phyloP scores from a whole-genome alignment of 2,113 vertebrate species.

The Psittacus erithacus region DNA sequence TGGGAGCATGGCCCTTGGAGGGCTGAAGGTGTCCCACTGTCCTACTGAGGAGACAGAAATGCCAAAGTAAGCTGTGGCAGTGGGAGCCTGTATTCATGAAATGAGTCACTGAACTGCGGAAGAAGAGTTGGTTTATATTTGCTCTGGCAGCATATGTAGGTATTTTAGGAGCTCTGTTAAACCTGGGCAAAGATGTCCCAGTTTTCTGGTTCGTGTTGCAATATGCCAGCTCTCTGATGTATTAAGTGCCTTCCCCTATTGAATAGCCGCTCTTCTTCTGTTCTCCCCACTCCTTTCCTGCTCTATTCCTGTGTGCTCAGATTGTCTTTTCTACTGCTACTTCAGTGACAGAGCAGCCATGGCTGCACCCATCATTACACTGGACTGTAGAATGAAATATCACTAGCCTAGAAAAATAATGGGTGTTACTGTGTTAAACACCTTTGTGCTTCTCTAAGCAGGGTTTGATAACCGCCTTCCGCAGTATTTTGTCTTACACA shows the following conservation, averaged over 20 bases:
- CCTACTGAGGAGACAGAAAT: background rate
- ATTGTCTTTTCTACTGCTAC: background rate
- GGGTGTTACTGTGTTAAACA: background rate
- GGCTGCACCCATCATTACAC: background rate
- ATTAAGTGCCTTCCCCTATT: background rate
- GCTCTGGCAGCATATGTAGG: background rate
- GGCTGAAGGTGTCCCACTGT: background rate
- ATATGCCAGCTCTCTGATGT: background rate
- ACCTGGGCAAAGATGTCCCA: background rate
- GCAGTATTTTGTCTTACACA: background rate
- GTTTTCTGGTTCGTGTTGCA: background rate
- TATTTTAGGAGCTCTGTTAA: conserved; percentile 26
- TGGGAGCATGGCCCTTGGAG: background rate
- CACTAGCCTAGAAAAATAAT: background rate
- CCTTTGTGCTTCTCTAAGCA: background rate
- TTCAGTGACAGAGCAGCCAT: background rate
- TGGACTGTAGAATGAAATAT: background rate
- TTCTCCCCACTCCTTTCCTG: background rate
- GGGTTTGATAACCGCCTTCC: background rate
- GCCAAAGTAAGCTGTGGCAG: background rate
- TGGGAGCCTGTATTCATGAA: background rate
- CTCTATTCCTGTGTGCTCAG: background rate
- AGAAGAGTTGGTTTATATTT: background rate
- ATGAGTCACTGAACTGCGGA: background rate
- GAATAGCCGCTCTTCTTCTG: background rate